phyloP scores from a whole-genome alignment of 2,113 vertebrate species.

The Guaruba guarouba region DNA sequence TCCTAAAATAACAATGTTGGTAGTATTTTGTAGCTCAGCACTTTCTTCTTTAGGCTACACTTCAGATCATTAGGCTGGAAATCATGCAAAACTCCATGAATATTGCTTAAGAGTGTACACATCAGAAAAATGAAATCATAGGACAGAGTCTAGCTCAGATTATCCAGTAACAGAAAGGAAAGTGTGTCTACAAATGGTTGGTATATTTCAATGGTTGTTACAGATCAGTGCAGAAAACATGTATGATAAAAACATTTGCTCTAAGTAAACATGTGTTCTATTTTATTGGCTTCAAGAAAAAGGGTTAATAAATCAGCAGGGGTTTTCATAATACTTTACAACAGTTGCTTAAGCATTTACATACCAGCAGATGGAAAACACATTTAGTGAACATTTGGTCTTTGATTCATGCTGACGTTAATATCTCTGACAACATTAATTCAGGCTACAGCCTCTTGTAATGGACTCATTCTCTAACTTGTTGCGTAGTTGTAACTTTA shows the following conservation, averaged over 20 bases:
- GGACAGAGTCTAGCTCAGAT: background rate
- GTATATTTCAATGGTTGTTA: background rate
- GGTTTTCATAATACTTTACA: conserved; percentile 6
- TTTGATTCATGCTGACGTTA: conserved; percentile 1
- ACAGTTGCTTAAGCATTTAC: conserved; percentile 39
- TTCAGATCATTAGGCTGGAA: background rate
- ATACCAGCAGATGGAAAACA: conserved; percentile 31
- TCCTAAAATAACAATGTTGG: background rate
- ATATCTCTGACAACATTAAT: background rate
- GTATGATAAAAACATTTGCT: background rate
- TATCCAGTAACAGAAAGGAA: background rate
- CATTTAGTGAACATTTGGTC: conserved; percentile 43
- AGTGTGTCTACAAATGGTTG: background rate
- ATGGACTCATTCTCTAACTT: background rate
- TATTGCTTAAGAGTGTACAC: background rate
- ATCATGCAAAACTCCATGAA: background rate
- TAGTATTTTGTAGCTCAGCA: background rate
- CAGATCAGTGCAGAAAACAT: background rate
- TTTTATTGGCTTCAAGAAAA: background rate
- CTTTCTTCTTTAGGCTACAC: background rate
- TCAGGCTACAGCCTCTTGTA: background rate
- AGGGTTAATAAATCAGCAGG: background rate
- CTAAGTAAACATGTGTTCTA: background rate
- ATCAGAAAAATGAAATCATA: background rate
- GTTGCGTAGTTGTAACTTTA: background rate